phyloP scores from a whole-genome alignment of 2,888 invertebrate genomes.

The Lamproptera curius region DNA sequence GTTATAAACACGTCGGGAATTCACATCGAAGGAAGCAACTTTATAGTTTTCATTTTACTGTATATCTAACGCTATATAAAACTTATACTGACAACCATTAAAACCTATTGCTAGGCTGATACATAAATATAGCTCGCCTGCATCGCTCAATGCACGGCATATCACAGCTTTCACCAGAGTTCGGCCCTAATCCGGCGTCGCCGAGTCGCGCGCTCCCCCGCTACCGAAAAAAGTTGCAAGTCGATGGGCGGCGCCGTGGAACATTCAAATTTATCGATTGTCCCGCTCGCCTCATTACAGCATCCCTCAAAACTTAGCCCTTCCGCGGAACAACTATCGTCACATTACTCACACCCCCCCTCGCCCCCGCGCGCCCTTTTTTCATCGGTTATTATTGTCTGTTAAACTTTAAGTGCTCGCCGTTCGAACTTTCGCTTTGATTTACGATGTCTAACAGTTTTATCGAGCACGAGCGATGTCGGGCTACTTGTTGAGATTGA shows the following conservation, averaged over 20 bases:
- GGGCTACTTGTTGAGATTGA: conserved; percentile 73
- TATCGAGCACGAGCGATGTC: conserved; percentile 76
- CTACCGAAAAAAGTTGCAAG: conserved; percentile 76
- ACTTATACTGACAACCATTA: no score
- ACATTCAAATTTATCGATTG: conserved; percentile 79
- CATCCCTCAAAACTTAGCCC: conserved; percentile 76
- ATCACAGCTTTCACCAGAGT: conserved; percentile 24
- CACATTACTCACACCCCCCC: conserved; percentile 70
- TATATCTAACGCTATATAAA: no score
- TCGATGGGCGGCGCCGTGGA: conserved; percentile 70
- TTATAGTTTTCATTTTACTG: no score
- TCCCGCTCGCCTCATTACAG: conserved; percentile 72
- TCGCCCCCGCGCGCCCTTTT: conserved; percentile 55
- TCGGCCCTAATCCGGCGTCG: conserved; percentile 51
- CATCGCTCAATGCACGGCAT: conserved; percentile 11
- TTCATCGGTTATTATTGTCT: conserved; percentile 75
- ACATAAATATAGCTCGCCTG: no score
- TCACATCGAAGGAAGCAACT: no score
- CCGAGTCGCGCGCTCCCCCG: conserved; percentile 61
- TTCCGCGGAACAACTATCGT: conserved; percentile 61
- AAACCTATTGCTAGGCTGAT: no score
- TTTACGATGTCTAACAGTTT: conserved; percentile 74
- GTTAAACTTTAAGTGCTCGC: conserved; percentile 76
- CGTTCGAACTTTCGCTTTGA: conserved; percentile 75
- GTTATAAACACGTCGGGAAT: no score